These are phyloP conservation scores for Macrochelys suwanniensis DNA, from an alignment of 2,797 vertebrate species.

Conservation along the genomic window DNA sequence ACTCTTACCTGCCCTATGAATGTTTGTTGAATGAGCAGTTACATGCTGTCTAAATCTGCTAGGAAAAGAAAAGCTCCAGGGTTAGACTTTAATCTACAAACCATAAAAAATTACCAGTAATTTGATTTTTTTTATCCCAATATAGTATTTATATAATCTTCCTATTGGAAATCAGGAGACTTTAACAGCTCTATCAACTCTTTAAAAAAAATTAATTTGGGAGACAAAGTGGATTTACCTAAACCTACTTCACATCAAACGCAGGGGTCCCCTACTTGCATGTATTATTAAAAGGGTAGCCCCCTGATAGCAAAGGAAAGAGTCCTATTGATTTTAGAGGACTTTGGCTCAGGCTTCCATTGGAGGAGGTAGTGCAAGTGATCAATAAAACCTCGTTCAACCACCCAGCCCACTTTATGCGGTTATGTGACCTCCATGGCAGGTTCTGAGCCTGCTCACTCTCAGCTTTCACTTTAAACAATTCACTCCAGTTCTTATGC, in stretches of 20 bases:
- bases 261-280: neutral
- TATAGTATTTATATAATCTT: neutral
- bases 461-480: neutral
- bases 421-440: fast-evolving
- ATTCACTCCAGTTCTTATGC: fast-evolving
- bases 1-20: neutral
- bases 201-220: neutral
- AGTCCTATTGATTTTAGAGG: neutral
- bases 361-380: neutral
- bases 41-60: neutral
- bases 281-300: neutral
- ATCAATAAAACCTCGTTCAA: neutral
- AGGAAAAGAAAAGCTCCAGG: neutral
- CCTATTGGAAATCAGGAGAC: neutral
- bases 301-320: neutral
- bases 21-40: neutral
- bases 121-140: no score
- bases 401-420: neutral
- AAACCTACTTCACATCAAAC: neutral
- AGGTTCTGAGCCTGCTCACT: fast-evolving
- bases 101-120: no score
- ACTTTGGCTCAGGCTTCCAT: neutral
- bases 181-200: neutral
- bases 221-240: neutral
- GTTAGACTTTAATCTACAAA: neutral